phyloP scores from a whole-genome alignment of 2,888 invertebrate genomes.

The Hylaea fasciaria region DNA sequence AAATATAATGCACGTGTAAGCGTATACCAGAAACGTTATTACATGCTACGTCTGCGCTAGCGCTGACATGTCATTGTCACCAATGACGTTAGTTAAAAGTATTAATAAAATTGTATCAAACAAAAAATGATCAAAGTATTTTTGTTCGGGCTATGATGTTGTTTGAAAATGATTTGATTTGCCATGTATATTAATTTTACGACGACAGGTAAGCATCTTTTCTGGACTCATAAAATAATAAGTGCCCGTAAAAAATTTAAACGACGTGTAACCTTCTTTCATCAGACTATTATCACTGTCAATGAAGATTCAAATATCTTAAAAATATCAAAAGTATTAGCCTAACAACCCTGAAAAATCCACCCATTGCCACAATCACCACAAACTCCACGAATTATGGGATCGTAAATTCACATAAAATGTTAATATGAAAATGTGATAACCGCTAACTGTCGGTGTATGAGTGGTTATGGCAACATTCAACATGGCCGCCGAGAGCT shows the following conservation, averaged over 20 bases:
- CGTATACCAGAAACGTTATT: constrained; percentile 1
- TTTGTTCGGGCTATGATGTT: background rate
- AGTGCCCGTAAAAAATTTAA: constrained; percentile 23
- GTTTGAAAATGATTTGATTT: constrained; percentile 17
- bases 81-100: constrained; percentile 14
- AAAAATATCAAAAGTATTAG: constrained; percentile 8
- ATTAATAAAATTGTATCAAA: background rate
- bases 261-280: constrained; percentile 29
- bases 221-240: constrained; percentile 13
- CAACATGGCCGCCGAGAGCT: constrained; percentile 38
- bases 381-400: constrained; percentile 21
- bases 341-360: constrained; percentile 19
- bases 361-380: constrained; percentile 25
- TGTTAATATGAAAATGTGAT: constrained; percentile 27
- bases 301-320: constrained; percentile 19
- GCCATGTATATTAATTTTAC: constrained; percentile 20
- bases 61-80: constrained; percentile 22
- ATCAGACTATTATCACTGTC: constrained; percentile 9
- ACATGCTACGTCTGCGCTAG: constrained; percentile 7
- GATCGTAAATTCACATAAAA: constrained; percentile 27
- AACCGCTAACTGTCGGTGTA: constrained; percentile 30
- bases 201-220: constrained; percentile 13
- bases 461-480: constrained; percentile 40
- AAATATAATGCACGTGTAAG: too few relatives aligned
- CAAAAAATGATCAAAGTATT: constrained; percentile 1